These are phyloP conservation scores for Drosophila quadrilineata DNA, from an alignment of 1,140 invertebrate species.

Conservation along the genomic window DNA sequence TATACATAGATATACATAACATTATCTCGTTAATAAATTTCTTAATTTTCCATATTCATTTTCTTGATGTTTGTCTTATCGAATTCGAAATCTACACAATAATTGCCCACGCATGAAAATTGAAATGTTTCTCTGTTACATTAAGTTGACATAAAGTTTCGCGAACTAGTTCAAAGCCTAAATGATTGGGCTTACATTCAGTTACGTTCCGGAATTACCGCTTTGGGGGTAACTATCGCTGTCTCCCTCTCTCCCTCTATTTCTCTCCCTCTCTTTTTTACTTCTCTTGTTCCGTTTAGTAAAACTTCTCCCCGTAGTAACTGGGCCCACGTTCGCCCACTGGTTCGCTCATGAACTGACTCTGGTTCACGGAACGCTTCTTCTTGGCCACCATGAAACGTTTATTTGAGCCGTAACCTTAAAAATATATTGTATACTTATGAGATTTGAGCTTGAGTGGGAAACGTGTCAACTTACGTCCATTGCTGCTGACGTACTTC, in stretches of 20 bases:
- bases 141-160: slow-evolving; percentile 8
- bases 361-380: slow-evolving; percentile 72
- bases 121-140: slow-evolving; percentile 32
- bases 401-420: slow-evolving; percentile 66
- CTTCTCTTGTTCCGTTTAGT: slow-evolving; percentile 41
- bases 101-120: slow-evolving; percentile 66
- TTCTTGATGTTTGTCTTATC: slow-evolving; percentile 28
- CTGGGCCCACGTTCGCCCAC: slow-evolving; percentile 56
- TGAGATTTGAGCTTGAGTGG: not conserved
- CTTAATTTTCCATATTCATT: slow-evolving; percentile 9
- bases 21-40: slow-evolving; percentile 38
- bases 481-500: slow-evolving; percentile 55
- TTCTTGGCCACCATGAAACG: slow-evolving; percentile 80
- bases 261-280: slow-evolving; percentile 12
- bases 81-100: slow-evolving; percentile 63
- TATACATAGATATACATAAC: slow-evolving; percentile 35
- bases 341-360: slow-evolving; percentile 57
- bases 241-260: slow-evolving; percentile 25
- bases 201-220: not conserved
- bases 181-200: slow-evolving; percentile 16
- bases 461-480: slow-evolving; percentile 32
- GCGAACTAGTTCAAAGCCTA: slow-evolving; percentile 14
- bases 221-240: slow-evolving; percentile 3
- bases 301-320: slow-evolving; percentile 71
- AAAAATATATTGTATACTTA: not conserved